Percentiles rank a stretch among this genome's conserved stretches.
Conservation (phyloP, 2,113 vertebrate genomes). For the Smithornis capensis region DNA sequence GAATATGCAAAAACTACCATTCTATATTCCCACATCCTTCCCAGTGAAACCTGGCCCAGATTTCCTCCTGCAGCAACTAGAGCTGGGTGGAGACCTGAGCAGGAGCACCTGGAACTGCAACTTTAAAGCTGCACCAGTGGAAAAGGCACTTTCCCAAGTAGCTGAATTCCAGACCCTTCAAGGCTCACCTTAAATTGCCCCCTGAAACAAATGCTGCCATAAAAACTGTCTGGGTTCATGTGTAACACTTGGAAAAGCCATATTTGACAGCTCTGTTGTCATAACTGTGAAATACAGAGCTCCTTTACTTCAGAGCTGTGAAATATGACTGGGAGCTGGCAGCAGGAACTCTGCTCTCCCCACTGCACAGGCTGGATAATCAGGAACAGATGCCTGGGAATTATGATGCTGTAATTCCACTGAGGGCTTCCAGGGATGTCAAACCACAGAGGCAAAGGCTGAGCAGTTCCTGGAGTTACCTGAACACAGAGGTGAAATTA, state of each 20-base stretch:
- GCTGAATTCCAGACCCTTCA: background rate
- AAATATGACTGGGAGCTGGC: background rate
- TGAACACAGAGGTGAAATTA: background rate
- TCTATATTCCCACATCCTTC: background rate
- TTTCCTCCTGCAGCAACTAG: background rate
- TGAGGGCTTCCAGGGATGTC: conserved; percentile 1
- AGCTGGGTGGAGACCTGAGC: background rate
- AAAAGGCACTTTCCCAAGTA: conserved; percentile 7
- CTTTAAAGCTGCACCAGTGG: background rate
- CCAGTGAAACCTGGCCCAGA: background rate
- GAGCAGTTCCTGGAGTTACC: background rate
- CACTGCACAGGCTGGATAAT: background rate
- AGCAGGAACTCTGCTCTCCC: conserved; percentile 14
- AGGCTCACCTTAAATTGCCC: conserved; percentile 14
- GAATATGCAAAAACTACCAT: background rate
- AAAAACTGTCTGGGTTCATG: conserved; percentile 17
- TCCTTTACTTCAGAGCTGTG: conserved; percentile 7
- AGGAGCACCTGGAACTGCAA: background rate
- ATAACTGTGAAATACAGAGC: conserved; percentile 18
- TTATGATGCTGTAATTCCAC: conserved; percentile 5
- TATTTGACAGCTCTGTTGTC: conserved; percentile 42
- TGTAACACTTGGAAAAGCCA: background rate
- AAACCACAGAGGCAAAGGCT: background rate
- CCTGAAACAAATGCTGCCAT: conserved; percentile 2
- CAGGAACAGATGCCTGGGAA: conserved; percentile 6